These are phyloP conservation scores for Dendrocincla tyrannina DNA, from an alignment of 2,797 vertebrate species.

Conservation along the genomic window DNA sequence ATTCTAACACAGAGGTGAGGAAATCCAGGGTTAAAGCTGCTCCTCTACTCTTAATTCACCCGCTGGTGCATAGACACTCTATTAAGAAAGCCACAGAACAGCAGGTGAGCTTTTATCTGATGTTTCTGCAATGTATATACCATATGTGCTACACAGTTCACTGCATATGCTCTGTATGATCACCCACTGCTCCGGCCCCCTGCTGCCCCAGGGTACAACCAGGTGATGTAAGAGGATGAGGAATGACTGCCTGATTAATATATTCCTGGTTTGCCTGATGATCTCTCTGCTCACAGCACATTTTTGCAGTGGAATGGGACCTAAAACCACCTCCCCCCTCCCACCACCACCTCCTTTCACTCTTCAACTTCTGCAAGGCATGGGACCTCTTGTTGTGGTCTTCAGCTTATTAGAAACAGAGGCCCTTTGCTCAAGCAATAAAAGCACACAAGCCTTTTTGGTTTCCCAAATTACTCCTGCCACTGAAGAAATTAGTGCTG, in stretches of 20 bases:
- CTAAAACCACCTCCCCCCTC: background rate
- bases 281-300: background rate
- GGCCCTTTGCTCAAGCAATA: background rate
- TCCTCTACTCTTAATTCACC: conserved; percentile 42
- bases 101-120: conserved; percentile 68
- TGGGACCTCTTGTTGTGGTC: background rate
- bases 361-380: background rate
- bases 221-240: conserved; percentile 65
- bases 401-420: background rate
- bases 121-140: conserved; percentile 51
- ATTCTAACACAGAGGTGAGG: background rate
- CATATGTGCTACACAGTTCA: conserved; percentile 59
- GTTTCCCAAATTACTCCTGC: background rate
- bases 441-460: background rate
- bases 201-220: conserved; percentile 40
- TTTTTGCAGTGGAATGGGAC: conserved; percentile 34
- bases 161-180: conserved; percentile 10
- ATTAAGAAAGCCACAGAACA: conserved; percentile 69
- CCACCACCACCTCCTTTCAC: background rate
- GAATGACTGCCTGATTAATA: conserved; percentile 63
- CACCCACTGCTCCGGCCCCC: conserved; percentile 50
- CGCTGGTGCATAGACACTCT: conserved; percentile 28
- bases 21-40: conserved; percentile 41
- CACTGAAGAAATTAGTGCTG: background rate
- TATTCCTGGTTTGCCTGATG: conserved; percentile 11